phyloP scores from a whole-genome alignment of 2,113 vertebrate species.

The Gyps fulvus region DNA sequence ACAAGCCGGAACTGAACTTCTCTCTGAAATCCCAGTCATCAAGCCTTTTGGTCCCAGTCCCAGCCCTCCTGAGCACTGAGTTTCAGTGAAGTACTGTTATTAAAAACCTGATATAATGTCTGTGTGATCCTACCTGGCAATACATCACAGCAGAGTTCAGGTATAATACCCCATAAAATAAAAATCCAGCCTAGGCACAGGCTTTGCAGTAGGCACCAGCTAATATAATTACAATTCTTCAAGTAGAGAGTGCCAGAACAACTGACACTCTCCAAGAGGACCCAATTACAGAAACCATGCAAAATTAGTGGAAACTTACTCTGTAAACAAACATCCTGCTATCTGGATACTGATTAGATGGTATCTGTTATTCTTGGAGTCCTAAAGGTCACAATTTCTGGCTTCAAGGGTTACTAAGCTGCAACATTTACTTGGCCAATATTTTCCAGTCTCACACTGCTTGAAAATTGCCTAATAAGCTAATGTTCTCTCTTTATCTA shows the following conservation, averaged over 20 bases:
- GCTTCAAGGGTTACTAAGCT: slow-evolving; percentile 63
- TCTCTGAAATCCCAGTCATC: neutral
- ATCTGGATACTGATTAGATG: slow-evolving; percentile 64
- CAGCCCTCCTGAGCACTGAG: neutral
- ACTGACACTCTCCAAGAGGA: neutral
- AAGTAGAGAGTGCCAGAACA: neutral
- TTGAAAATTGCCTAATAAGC: slow-evolving; percentile 59
- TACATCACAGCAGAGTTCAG: neutral
- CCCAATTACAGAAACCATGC: slow-evolving; percentile 34
- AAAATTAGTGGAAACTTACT: slow-evolving; percentile 64
- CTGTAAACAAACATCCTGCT: slow-evolving; percentile 58
- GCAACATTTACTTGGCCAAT: slow-evolving; percentile 60
- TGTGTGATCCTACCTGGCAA: neutral
- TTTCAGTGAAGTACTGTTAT: neutral
- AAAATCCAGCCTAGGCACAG: neutral
- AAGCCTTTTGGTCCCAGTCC: neutral
- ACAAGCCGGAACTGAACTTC: neutral
- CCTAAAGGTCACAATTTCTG: slow-evolving; percentile 65
- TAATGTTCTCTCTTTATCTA: slow-evolving; percentile 52
- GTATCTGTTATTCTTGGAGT: slow-evolving; percentile 45
- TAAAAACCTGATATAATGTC: neutral
- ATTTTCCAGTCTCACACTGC: slow-evolving; percentile 62
- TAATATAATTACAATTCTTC: neutral
- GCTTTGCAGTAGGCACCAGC: neutral
- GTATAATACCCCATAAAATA: neutral